phyloP scores from a whole-genome alignment of 2,113 vertebrate genomes.

The Pterophyllum scalare region DNA sequence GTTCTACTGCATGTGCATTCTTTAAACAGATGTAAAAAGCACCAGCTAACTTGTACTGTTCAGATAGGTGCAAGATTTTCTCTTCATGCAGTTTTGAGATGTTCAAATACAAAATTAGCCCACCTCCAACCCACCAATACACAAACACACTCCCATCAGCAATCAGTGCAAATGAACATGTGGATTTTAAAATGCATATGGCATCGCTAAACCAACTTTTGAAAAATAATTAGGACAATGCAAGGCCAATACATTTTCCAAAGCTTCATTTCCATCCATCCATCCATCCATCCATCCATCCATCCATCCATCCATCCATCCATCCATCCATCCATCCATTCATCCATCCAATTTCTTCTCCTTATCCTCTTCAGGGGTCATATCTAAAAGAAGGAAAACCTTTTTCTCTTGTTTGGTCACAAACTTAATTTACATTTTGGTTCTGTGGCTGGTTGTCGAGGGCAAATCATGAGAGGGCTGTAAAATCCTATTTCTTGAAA shows the following conservation, averaged over 20 bases:
- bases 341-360: too few relatives aligned
- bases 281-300: too few relatives aligned
- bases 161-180: neutral
- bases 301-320: too few relatives aligned
- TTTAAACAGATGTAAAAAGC: neutral
- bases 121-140: neutral
- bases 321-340: too few relatives aligned
- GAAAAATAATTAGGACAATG: neutral
- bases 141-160: neutral
- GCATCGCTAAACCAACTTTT: neutral
- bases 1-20: constrained; percentile 20
- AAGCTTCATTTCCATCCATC: neutral
- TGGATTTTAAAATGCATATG: neutral
- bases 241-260: neutral
- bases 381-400: constrained; percentile 4
- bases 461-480: constrained; percentile 53
- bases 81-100: neutral
- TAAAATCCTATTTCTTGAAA: constrained; percentile 76
- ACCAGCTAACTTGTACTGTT: constrained; percentile 1
- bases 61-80: neutral
- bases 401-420: constrained; percentile 19
- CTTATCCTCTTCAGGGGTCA: neutral
- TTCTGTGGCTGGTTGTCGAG: constrained; percentile 51
- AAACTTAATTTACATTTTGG: constrained; percentile 64
- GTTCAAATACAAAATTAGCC: neutral